phyloP scores from a whole-genome alignment of 1,140 invertebrate species.

The Cyrtorhinus lividipennis region DNA sequence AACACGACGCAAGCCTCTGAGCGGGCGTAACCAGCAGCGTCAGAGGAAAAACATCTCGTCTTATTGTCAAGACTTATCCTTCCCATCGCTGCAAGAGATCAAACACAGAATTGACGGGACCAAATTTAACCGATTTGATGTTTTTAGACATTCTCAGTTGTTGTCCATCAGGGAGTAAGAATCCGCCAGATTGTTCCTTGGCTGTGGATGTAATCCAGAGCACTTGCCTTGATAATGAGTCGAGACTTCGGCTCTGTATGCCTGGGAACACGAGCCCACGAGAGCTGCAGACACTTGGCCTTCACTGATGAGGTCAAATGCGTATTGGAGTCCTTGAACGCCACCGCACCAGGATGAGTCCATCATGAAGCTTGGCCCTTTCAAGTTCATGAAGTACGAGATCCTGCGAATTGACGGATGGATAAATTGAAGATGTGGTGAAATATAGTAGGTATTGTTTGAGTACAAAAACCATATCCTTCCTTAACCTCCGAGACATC shows the following conservation, averaged over 20 bases:
- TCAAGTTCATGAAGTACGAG: slow-evolving; percentile 4
- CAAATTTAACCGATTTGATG: neutral
- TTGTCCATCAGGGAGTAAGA: neutral
- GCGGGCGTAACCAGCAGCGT: slow-evolving; percentile 22
- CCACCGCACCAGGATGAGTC: slow-evolving; percentile 59
- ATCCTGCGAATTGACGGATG: neutral
- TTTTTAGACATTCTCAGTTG: neutral
- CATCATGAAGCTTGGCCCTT: slow-evolving; percentile 47
- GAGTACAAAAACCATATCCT: neutral
- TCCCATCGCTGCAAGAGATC: neutral
- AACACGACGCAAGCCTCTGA: slow-evolving; percentile 31
- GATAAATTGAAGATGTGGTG: neutral
- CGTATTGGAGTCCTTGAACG: slow-evolving; percentile 46
- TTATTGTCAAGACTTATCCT: neutral
- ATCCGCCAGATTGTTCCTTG: slow-evolving; percentile 51
- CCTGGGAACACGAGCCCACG: slow-evolving; percentile 46
- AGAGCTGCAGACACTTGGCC: slow-evolving; percentile 53
- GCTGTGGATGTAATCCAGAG: slow-evolving; percentile 43
- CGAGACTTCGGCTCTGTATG: slow-evolving; percentile 46
- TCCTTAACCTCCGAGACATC: slow-evolving; percentile 32
- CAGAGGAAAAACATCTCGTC: slow-evolving; percentile 19
- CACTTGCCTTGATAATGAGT: slow-evolving; percentile 42
- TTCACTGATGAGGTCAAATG: slow-evolving; percentile 41
- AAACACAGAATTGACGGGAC: too few species aligned
- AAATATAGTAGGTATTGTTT: neutral